Base-by-base conservation (phyloP, 2,113 vertebrate genomes). In the Brachionichthys hirsutus region DNA sequence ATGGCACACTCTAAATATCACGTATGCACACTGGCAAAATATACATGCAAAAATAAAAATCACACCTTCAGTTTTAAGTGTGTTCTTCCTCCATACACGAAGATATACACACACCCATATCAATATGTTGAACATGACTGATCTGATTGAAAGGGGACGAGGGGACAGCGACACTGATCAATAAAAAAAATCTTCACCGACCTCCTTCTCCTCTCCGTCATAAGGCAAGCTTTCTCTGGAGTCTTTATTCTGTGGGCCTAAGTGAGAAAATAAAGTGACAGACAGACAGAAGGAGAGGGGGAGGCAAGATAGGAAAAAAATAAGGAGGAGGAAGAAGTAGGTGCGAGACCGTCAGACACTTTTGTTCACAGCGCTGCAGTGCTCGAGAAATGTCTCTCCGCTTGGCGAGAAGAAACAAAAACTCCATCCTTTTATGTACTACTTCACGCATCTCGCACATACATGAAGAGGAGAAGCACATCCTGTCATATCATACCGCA, bases 141-240 rank as follows among this genome's bases (percentile, higher is more conserved):
- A 62, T 53, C 72, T 61, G 67, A 62, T 53, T 72, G 67, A 73
- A 54, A 75, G 67, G 73, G 46, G 35, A 43, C 62, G 69, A 78
- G 50, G 76, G 67, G 50, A 70, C 24, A 61, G 70, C 50, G 22
- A n/a, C 15, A 15, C 56, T 0, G 14, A 66, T 63, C 47, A 17
- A 66, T 63, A 44, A 17, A 64, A 41, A 64, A 56, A 36, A 62
- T 48, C 63, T 42, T 58, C 53, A 24, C 81, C 92, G 88, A 98
- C 97, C 95, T 98, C 95, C 81, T 97, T 97, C 89, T 98, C 96
- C 80, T 95, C 95, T 77, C 94, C 95, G 54, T 95, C 93, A 12
- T 95, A 94, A 69, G 93, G 94, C 90, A 98, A 87, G 81, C 93
- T 98, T 85, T 98, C 95, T 57, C 92, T 95, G 20, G 94, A 95